phyloP scores from a whole-genome alignment of 2,888 invertebrate genomes.

The Bombyx huttoni region DNA sequence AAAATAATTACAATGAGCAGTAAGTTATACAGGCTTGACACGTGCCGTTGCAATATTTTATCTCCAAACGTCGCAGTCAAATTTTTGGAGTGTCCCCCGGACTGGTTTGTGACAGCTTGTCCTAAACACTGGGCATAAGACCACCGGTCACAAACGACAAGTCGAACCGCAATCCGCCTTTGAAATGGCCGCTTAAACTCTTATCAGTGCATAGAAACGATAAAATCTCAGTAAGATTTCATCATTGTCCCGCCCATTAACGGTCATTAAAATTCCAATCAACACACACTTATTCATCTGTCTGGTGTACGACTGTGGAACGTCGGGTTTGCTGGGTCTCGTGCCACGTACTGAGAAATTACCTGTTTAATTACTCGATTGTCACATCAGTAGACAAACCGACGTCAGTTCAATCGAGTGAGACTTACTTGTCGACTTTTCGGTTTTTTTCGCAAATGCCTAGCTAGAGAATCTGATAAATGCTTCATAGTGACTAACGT shows the following conservation, averaged over 20 bases:
- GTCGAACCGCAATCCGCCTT: slow-evolving; percentile 61
- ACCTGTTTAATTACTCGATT: slow-evolving; percentile 40
- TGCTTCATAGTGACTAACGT: too few relatives aligned
- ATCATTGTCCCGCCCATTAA: slow-evolving; percentile 69
- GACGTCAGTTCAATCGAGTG: background rate
- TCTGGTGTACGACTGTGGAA: slow-evolving; percentile 28
- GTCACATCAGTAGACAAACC: slow-evolving; percentile 8
- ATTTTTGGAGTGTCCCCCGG: background rate
- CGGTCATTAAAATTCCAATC: slow-evolving; percentile 68
- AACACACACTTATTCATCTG: slow-evolving; percentile 68
- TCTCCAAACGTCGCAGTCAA: background rate
- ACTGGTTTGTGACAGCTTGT: slow-evolving; percentile 2
- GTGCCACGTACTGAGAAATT: slow-evolving; percentile 45
- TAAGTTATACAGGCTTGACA: background rate
- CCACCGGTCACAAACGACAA: slow-evolving; percentile 38
- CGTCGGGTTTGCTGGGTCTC: slow-evolving; percentile 25
- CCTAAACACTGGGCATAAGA: slow-evolving; percentile 11
- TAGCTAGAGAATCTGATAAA: background rate
- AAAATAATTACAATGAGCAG: slow-evolving; percentile 2
- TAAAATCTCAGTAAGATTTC: slow-evolving; percentile 60
- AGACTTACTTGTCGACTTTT: background rate
- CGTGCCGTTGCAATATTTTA: background rate
- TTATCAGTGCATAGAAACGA: slow-evolving; percentile 58
- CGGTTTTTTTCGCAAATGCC: background rate
- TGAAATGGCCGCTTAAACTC: slow-evolving; percentile 55